phyloP scores from a whole-genome alignment of 2,888 invertebrate genomes.

The Amphipyra tragopoginis region DNA sequence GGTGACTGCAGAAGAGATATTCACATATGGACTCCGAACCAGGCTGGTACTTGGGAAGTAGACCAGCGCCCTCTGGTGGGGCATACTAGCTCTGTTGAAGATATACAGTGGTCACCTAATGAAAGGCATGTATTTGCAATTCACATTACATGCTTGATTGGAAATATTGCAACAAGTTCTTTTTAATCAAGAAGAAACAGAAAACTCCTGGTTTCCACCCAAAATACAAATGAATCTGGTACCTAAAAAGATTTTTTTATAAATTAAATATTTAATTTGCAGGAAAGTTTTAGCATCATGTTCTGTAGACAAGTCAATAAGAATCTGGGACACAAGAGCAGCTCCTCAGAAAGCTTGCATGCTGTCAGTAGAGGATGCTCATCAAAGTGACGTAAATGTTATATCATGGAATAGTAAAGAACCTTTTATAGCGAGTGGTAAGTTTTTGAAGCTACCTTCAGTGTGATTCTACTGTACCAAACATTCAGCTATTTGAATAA shows the following conservation, averaged over 20 bases:
- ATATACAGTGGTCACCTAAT: slow-evolving; percentile 99
- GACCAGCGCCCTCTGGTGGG: slow-evolving; percentile 96
- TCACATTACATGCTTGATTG: no score
- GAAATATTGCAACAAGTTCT: no score
- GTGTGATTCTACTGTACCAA: no score
- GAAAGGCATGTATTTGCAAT: slow-evolving; percentile 89
- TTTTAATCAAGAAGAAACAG: no score
- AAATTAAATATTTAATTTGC: slow-evolving; percentile 18
- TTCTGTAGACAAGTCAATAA: slow-evolving; percentile 96
- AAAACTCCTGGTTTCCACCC: no score
- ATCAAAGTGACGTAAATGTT: slow-evolving; percentile 98
- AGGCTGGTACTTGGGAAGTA: slow-evolving; percentile 95
- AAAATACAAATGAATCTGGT: no score
- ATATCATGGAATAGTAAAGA: slow-evolving; percentile 98
- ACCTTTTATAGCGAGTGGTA: slow-evolving; percentile 95
- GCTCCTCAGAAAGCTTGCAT: slow-evolving; percentile 97
- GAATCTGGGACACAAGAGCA: slow-evolving; percentile 98
- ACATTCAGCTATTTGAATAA: no score
- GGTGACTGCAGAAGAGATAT: slow-evolving; percentile 98
- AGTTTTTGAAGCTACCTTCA: slow-evolving; percentile 46
- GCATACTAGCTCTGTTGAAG: slow-evolving; percentile 98
- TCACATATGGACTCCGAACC: slow-evolving; percentile 96
- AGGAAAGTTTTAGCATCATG: slow-evolving; percentile 96
- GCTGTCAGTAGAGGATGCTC: slow-evolving; percentile 95
- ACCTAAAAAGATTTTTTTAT: no score